Conservation (phyloP, 2,113 vertebrate species). For the Eublepharis macularius region DNA sequence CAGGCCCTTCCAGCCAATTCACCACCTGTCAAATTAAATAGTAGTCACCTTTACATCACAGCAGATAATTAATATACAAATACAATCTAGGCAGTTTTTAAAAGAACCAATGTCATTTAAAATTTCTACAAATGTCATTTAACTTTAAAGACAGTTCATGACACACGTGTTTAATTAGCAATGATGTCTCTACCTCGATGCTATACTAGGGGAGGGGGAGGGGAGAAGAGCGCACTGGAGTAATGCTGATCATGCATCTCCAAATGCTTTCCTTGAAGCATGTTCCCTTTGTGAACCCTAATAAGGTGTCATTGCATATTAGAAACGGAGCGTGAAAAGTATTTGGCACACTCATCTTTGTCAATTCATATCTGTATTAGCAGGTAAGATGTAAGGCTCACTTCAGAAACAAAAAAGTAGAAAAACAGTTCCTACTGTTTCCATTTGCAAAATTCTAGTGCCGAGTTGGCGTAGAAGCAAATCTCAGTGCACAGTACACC, state of each 20-base stretch:
- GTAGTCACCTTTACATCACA: constrained; percentile 28
- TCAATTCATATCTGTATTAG: constrained; percentile 15
- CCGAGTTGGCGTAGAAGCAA: neutral
- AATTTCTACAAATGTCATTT: neutral
- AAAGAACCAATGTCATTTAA: neutral
- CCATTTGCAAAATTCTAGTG: neutral
- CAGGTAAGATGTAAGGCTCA: constrained; percentile 28
- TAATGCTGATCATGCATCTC: neutral
- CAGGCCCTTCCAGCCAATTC: constrained; percentile 98
- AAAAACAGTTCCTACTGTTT: neutral
- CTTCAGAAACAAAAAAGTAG: neutral
- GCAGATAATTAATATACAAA: constrained; percentile 31
- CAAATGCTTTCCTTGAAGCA: constrained; percentile 31
- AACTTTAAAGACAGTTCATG: neutral
- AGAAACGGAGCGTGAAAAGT: constrained; percentile 30
- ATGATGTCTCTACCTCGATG: neutral
- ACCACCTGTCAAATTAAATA: constrained; percentile 84
- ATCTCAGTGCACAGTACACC: neutral
- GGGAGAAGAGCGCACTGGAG: neutral
- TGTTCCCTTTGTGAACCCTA: constrained; percentile 16
- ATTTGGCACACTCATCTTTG: neutral
- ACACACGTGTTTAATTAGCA: neutral
- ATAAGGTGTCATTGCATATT: constrained; percentile 5
- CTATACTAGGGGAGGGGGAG: neutral
- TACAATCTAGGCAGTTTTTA: neutral